A percentile compares a stretch with the other conserved stretches of the same genome.
phyloP scores from a whole-genome alignment of 2,888 invertebrate species.

The Heteropelma amictum region DNA sequence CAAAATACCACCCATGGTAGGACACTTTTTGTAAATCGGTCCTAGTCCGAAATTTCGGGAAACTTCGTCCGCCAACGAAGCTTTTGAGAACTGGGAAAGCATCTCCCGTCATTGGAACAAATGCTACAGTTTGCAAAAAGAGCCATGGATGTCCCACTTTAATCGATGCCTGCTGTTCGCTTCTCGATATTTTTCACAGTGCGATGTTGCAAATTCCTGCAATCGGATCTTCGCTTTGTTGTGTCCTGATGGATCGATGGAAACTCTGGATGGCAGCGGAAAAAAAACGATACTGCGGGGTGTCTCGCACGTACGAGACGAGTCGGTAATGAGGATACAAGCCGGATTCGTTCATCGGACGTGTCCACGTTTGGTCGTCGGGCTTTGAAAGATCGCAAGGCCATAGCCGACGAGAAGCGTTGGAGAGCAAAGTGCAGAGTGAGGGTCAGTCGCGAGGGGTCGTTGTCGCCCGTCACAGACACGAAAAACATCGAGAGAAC shows the following conservation, averaged over 20 bases:
- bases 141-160: too few species aligned
- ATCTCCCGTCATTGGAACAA: too few species aligned
- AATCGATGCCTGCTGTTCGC: too few species aligned
- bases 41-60: too few species aligned
- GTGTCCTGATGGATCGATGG: not conserved
- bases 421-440: constrained; percentile 8
- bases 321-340: constrained; percentile 24
- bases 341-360: constrained; percentile 17
- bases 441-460: not conserved
- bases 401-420: not conserved
- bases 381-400: constrained; percentile 8
- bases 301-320: constrained; percentile 20
- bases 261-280: not conserved
- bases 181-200: too few species aligned
- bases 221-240: not conserved
- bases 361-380: constrained; percentile 6
- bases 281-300: constrained; percentile 6
- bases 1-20: too few species aligned
- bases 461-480: not conserved
- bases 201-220: too few species aligned
- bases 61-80: too few species aligned
- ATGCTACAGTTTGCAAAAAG: too few species aligned
- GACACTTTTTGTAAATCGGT: too few species aligned
- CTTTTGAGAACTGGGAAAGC: too few species aligned
- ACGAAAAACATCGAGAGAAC: not conserved